A percentile compares a stretch with the other conserved stretches of the same genome.
Conservation (phyloP, 1,140 invertebrate species). For the Zaprionus gabonicus region DNA sequence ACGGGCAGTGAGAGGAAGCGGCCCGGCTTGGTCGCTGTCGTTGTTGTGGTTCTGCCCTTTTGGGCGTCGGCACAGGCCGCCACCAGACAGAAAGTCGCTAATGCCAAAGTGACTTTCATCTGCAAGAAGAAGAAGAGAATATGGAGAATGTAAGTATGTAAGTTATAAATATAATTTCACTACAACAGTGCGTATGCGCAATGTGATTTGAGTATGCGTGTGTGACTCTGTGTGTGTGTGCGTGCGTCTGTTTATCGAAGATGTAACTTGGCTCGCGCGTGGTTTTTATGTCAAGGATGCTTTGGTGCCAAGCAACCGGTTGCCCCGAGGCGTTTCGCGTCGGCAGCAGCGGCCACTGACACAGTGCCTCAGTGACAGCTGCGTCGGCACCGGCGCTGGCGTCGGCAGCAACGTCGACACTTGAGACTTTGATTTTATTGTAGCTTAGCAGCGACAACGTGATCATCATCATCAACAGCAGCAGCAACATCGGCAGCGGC, state of each 20-base stretch:
- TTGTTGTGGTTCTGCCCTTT: slow-evolving; percentile 78
- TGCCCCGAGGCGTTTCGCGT: slow-evolving; percentile 60
- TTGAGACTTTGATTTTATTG: slow-evolving; percentile 80
- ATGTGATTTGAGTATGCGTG: slow-evolving; percentile 50
- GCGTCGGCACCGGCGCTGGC: slow-evolving; percentile 13
- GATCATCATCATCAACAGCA: slow-evolving; percentile 57
- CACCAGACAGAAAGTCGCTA: slow-evolving; percentile 84
- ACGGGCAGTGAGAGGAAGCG: slow-evolving; percentile 92
- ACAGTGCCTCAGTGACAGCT: slow-evolving; percentile 71
- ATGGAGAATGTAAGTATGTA: not conserved
- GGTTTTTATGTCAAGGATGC: slow-evolving; percentile 84
- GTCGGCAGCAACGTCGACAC: slow-evolving; percentile 58
- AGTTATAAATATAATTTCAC: not conserved
- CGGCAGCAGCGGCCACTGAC: slow-evolving; percentile 70
- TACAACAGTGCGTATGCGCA: slow-evolving; percentile 59
- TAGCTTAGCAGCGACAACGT: slow-evolving; percentile 67
- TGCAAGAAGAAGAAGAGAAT: slow-evolving; percentile 50
- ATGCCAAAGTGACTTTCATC: slow-evolving; percentile 84
- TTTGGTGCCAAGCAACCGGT: slow-evolving; percentile 76
- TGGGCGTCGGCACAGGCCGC: slow-evolving; percentile 73
- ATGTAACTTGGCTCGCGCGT: slow-evolving; percentile 67
- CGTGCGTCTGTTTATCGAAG: slow-evolving; percentile 53
- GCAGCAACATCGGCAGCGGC: slow-evolving; percentile 13
- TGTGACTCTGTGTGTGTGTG: slow-evolving; percentile 15
- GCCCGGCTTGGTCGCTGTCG: slow-evolving; percentile 85